Base-by-base conservation (phyloP, 2,797 vertebrate genomes). In the Peromyscus aztecus region DNA sequence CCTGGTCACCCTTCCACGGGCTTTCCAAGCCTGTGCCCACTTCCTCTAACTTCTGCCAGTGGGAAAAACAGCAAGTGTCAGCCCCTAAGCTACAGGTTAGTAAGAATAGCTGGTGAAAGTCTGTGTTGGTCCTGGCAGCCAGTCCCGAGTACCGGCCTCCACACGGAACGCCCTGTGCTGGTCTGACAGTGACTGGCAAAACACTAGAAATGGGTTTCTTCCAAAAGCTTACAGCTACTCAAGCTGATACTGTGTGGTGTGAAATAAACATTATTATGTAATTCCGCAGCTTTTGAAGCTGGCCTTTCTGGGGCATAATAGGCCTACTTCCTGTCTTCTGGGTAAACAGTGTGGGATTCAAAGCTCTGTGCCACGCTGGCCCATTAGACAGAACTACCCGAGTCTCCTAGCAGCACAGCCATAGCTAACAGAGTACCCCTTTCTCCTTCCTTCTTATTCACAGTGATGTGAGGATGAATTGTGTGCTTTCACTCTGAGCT, bases 391-490 rank as follows among this genome's bases (percentile, higher is more conserved):
- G 71, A 86, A 80, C 75, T 82, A 34, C n/a, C 94, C 77, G 21
- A 52, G 90, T 61, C 4, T 23, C 94, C 96, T 94, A 75, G 85
- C 95, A 94, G 83, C 37, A 57, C 52, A 87, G 43, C 89, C 29
- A 2, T n/a, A 78, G 46, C 55, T 52, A 71, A 84, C 91, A 95
- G 89, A 96, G 96, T 96, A 29, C 7, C 61, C 67, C 29, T 34
- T 97, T 84, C 94, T 95, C 96, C 82, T 95, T 76, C 95, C 90
- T 95, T 95, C 63, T 94, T 94, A 96, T 97, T 96, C 96, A 96
- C 43, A 77, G 88, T 94, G 65, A 16, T 83, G 76, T 73, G 73
- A 97, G 57, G 83, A 94, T 73, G 81, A 78, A 84, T 84, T 98
- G 94, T 91, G 87, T 94, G 97, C 71, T 94, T 97, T 95, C 97